Conservation (phyloP, 2,797 vertebrate species). For the Saxicola maurus region DNA sequence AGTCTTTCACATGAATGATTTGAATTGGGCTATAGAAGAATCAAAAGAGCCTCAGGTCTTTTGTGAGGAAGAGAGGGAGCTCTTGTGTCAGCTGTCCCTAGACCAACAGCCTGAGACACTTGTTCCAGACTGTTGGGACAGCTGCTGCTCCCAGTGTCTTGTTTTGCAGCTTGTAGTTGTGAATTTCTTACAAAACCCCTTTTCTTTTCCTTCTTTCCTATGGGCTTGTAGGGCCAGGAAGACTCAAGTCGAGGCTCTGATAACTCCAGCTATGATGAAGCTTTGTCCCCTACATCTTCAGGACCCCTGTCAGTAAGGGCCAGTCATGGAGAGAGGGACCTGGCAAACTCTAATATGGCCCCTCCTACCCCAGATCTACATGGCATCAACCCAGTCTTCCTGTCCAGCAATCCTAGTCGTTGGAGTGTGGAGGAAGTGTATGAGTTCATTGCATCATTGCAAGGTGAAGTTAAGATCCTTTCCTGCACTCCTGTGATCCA, state of each 20-base stretch:
- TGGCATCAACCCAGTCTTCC: constrained; percentile 84
- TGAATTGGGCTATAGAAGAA: neutral
- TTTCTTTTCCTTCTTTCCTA: neutral
- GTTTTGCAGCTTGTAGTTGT: neutral
- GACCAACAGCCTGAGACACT: neutral
- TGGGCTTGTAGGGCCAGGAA: constrained; percentile 75
- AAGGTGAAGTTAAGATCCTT: constrained; percentile 75
- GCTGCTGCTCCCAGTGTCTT: neutral
- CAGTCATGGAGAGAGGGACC: constrained; percentile 76
- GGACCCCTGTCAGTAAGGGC: constrained; percentile 85
- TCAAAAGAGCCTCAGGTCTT: neutral
- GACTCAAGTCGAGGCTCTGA: constrained; percentile 93
- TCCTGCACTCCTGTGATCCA: neutral
- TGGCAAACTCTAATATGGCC: constrained; percentile 73
- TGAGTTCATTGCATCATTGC: constrained; percentile 93
- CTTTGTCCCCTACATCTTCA: constrained; percentile 85
- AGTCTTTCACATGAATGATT: neutral
- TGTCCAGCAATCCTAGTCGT: constrained; percentile 87
- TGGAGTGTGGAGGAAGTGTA: constrained; percentile 97
- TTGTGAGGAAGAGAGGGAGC: neutral
- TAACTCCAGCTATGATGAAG: constrained; percentile 90
- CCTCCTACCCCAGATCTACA: constrained; percentile 80
- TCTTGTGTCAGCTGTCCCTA: neutral
- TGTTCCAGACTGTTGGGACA: neutral
- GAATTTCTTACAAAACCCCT: neutral